These are phyloP conservation scores for Pachypeltis micranthus DNA, from an alignment of 1,140 invertebrate genomes.

Conservation along the genomic window DNA sequence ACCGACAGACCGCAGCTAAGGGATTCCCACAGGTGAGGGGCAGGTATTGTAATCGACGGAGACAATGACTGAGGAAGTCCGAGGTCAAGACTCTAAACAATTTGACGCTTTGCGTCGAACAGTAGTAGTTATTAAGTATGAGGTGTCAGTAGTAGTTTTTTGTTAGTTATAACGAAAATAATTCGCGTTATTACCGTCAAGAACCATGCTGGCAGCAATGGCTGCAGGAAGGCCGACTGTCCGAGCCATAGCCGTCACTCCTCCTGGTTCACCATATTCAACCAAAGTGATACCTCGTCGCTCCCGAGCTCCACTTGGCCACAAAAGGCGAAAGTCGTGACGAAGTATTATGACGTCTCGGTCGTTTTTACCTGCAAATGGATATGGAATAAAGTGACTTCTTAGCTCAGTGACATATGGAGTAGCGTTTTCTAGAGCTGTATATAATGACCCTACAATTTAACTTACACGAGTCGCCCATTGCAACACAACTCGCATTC, in stretches of 20 bases:
- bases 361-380: constrained; percentile 52
- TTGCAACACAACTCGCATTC: too few relatives aligned
- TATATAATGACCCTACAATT: too few relatives aligned
- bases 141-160: neutral
- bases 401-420: too few relatives aligned
- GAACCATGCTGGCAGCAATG: constrained; percentile 93
- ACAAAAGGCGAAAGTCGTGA: constrained; percentile 83
- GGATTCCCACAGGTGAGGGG: too few relatives aligned
- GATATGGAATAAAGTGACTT: too few relatives aligned
- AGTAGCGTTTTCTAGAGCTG: too few relatives aligned
- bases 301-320: constrained; percentile 79
- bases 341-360: constrained; percentile 87
- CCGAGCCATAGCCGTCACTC: constrained; percentile 93
- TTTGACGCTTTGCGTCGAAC: too few relatives aligned
- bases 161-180: neutral
- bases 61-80: too few relatives aligned
- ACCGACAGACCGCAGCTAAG: too few relatives aligned
- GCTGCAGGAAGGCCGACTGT: constrained; percentile 93
- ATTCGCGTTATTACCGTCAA: constrained; percentile 67
- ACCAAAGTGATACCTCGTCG: constrained; percentile 82
- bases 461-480: too few relatives aligned
- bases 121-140: neutral
- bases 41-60: too few relatives aligned
- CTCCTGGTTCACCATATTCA: constrained; percentile 72
- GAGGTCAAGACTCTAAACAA: too few relatives aligned